Base-by-base conservation (phyloP, 2,888 invertebrate genomes). In the Coenonympha arcania region DNA sequence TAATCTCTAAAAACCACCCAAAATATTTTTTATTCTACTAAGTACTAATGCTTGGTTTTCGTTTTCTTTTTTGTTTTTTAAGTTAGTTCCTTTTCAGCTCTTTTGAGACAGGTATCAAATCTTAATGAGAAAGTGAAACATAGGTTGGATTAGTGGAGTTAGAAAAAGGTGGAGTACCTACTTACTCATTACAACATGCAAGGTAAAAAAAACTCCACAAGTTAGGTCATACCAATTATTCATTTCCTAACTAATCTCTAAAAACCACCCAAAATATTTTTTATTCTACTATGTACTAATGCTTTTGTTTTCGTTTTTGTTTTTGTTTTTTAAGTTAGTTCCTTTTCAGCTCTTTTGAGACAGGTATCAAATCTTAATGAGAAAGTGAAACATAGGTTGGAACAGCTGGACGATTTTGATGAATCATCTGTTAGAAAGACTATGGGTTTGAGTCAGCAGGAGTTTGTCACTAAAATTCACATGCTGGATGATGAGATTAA, bases 341-440 rank as follows among this genome's bases (percentile, higher is more conserved):
- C 85, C 44, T 75, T 88, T 88, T 68, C 79, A 93, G 92, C 92
- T 60, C 88, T 90, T 68, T 93, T 94, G 52, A 95, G 93, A 81
- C 90, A 93, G 45, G 94, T 95, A 73, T 92, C 92, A 39, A 90
- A 91, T 58, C 88, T 94, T 11, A 91, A 93, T 61, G 95, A 96
- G 68, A 95, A 95, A 83, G 94, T 96, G 0, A 93, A 94, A 76
- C 94, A 93, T 67, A 90, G 97, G 40, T 79, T 98, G 43, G 97
- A 98, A 73, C 98, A 98, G 71, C 81, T 99, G 50, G 98, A 98
- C 85, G 94, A 95, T 64, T 94, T 97, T 80, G 98, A 98, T 71
- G 96, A 97, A 77, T 92, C 93, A 5, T 91, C 92, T 11, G 91
- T 95, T 50, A 90, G 93, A 63, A 95, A 95, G 81, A 93, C 95